Percentiles rank a stretch among this genome's conserved stretches.
Evolutionary conservation across 1,140 invertebrate species (phyloP).

Genomic region (Acromyrmex echinatior): DNA sequence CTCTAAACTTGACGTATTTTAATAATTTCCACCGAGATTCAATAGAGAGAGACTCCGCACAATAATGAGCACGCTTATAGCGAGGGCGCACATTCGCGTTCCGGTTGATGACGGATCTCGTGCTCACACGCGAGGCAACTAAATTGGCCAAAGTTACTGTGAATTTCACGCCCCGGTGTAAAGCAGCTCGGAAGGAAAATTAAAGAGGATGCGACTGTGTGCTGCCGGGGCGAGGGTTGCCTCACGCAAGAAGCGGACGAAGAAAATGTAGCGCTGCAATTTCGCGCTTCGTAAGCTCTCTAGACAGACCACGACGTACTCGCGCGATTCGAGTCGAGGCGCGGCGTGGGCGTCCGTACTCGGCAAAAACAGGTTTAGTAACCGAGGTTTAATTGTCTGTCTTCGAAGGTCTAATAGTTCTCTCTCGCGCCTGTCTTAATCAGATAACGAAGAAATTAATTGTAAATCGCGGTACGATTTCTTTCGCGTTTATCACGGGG

Average conservation of each 20-base stretch:
- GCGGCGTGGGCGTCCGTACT: constrained; percentile 14
- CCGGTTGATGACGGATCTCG: constrained; percentile 46
- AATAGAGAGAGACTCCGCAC: constrained; percentile 9
- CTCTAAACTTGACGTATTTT: constrained; percentile 41
- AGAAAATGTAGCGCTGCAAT: constrained; percentile 58
- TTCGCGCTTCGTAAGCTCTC: constrained; percentile 60
- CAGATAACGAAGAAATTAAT: constrained; percentile 62
- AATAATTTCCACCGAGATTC: constrained; percentile 54
- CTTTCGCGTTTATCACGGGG: constrained; percentile 29
- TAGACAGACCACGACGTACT: constrained; percentile 47
- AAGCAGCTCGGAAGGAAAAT: constrained; percentile 64
- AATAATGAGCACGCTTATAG: constrained; percentile 47
- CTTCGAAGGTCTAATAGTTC: constrained; percentile 56
- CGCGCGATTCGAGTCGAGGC: not conserved
- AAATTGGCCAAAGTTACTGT: constrained; percentile 60
- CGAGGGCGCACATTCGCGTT: constrained; percentile 39
- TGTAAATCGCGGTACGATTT: constrained; percentile 48
- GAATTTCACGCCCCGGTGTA: constrained; percentile 57
- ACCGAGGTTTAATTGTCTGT: constrained; percentile 63
- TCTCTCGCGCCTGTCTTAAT: constrained; percentile 55
- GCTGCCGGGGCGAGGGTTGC: constrained; percentile 4
- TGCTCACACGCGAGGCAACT: constrained; percentile 57
- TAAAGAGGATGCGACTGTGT: constrained; percentile 60
- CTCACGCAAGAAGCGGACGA: constrained; percentile 44
- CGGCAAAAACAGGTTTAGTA: constrained; percentile 55